Base-by-base conservation (phyloP, 2,888 invertebrate genomes). In the Sthenelais limicola region DNA sequence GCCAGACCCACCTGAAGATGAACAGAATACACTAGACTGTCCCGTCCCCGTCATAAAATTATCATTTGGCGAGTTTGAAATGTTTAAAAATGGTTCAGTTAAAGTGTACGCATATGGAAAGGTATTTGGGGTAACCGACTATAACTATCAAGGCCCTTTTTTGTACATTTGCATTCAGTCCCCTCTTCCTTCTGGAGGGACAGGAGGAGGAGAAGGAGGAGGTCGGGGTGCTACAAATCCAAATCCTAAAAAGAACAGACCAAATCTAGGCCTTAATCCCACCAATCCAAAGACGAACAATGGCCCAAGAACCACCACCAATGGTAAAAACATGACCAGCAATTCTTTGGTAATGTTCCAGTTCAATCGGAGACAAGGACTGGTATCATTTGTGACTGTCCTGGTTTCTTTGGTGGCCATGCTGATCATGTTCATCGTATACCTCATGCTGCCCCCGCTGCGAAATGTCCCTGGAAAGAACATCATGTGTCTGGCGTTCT, bases 381-480 rank as follows among this genome's bases (percentile, higher is more conserved):
- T 79, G 35, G 68, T 92, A 66, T 92, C 92, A 15, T 87, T 92
- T 56, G 89, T 92, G 78, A 92, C 92, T 56, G 91, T 92, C 9
- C 88, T 92, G 15, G 91, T 90, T 12, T 90, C 90, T 0, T 83
- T 89, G 51, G 76, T 89, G 30, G 89, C 89, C 77, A 82, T 90
- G 3, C 72, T 88, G 24, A 77, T 89, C 4, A 90, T 90, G 76
- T 82, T 90, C 21, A 75, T 87, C 2, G 89, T 89, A 0, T 90
- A 90, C 79, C 78, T 85, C 32, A 73, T 88, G 24, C 86, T 90
- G 24, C 87, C 89, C 0, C 88, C 89, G 67, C 82, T 90, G 52
- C 84, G 89, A 51, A 90, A 90, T 78, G 82, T 89, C 38, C 89
- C 90, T 3, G 90, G 90, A 24, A 89, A 89, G 79, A 90, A 90